phyloP scores from a whole-genome alignment of 1,140 invertebrate genomes.

The Planococcus citri region DNA sequence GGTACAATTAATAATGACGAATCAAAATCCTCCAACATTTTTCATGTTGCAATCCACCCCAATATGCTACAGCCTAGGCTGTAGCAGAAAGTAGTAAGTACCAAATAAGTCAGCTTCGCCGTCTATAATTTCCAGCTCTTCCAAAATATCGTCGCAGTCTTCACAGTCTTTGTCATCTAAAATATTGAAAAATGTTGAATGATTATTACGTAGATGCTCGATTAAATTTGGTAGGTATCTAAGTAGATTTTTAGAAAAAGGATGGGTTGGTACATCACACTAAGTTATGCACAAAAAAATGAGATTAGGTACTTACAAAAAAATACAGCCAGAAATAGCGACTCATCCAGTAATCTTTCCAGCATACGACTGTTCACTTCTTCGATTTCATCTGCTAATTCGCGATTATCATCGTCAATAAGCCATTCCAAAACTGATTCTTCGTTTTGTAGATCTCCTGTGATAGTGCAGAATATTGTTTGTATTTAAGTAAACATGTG shows the following conservation, averaged over 20 bases:
- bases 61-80: too few species aligned
- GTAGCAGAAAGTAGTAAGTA: too few species aligned
- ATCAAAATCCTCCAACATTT: too few species aligned
- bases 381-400: conserved; percentile 88
- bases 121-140: conserved; percentile 82
- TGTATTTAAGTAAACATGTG: not conserved
- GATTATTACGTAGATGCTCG: not conserved
- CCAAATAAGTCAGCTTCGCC: conserved; percentile 85
- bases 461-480: too few species aligned
- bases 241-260: not conserved
- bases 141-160: conserved; percentile 77
- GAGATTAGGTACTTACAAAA: conserved; percentile 83
- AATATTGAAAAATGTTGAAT: conserved; percentile 25
- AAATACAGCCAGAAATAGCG: conserved; percentile 78
- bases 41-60: too few species aligned
- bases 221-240: not conserved
- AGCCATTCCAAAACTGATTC: conserved; percentile 84
- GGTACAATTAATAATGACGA: too few species aligned
- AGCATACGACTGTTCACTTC: conserved; percentile 83
- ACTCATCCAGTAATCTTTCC: conserved; percentile 71
- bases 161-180: conserved; percentile 79
- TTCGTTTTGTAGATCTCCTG: conserved; percentile 80
- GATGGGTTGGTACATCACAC: too few species aligned
- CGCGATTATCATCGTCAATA: conserved; percentile 84
- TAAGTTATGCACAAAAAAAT: too few species aligned